Base-by-base conservation (phyloP, 2,888 invertebrate genomes). In the Marasmarcha lunaedactyla region DNA sequence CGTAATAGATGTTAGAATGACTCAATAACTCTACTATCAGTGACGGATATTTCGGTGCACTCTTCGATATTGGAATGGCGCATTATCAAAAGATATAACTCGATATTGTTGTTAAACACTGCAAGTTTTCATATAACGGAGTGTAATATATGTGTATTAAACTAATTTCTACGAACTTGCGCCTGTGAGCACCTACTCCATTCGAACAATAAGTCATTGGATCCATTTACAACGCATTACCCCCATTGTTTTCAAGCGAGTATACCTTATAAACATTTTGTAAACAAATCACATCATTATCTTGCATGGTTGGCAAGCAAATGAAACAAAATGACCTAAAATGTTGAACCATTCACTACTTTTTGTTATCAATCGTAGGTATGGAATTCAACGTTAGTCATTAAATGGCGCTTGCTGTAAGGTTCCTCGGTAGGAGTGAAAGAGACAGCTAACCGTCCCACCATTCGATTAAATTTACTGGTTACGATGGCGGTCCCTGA, bases 381-480 rank as follows among this genome's bases (percentile, higher is more conserved):
- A 72, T 64, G 76, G 78, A 73, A 78, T 79, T 74, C 63, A 59
- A 79, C 79, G 79, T 72, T 79, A 78, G 79, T 71, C 74, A 69
- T 68, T 77, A 77, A 76, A 76, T 79, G 78, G 78, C 78, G 78
- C 78, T 73, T 72, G 67, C 62, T 60, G 62, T 59, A 64, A 62
- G 60, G 69, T 69, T 67, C 67, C 65, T 66, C 59, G 57, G 57
- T 62, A 55, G 51, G 79, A 63, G 71, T 46, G 70, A 81, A 64
- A 71, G 78, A 77, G 81, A 79, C 55, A 51, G 68, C 51, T 46
- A 58, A 69, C 67, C 57, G 64, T 71, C 67, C 69, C 72, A 73
- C 72, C 67, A 74, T 78, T 78, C 76, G 68, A 71, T 73, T 73
- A 76, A 81, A 81, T 79, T 78, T 77, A 78, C 77, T 79, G 76